Percentiles rank a stretch among this genome's conserved stretches.
Conservation (phyloP, 37 sponge, comb jelly and placozoan species). For the Beroe ovata region DNA sequence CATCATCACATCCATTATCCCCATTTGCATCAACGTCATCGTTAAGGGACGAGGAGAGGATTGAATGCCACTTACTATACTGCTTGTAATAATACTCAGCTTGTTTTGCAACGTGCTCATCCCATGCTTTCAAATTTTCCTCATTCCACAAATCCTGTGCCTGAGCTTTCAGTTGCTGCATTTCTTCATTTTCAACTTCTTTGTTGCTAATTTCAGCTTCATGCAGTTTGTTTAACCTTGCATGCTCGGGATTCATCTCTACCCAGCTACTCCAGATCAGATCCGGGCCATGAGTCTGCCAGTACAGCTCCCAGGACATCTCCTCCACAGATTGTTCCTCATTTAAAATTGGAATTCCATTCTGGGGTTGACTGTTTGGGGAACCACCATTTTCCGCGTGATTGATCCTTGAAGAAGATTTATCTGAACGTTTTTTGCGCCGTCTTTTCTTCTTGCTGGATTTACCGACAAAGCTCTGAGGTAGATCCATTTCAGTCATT, state of each 20-base stretch:
- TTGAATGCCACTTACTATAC: conserved; percentile 21
- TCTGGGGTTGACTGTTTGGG: not conserved
- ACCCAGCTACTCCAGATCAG: conserved; percentile 61
- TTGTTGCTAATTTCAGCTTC: conserved; percentile 17
- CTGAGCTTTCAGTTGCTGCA: conserved; percentile 69
- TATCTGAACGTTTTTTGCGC: not conserved
- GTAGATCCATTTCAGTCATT: conserved; percentile 49
- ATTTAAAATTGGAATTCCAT: conserved; percentile 54
- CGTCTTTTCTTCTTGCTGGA: not conserved
- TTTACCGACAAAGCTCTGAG: not conserved
- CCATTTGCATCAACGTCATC: conserved; percentile 15
- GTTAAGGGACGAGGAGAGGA: not conserved
- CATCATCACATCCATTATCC: conserved; percentile 44
- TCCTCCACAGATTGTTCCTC: not conserved
- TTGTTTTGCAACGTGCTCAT: conserved; percentile 17
- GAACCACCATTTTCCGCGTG: too few relatives aligned
- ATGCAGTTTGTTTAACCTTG: conserved; percentile 47
- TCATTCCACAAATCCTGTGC: conserved; percentile 78
- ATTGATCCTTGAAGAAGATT: too few relatives aligned
- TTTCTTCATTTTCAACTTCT: conserved; percentile 68
- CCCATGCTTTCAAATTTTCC: conserved; percentile 69
- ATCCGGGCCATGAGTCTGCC: conserved; percentile 62
- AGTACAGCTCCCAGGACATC: conserved; percentile 48
- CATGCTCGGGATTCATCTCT: not conserved
- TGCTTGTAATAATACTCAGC: conserved; percentile 43